These are phyloP conservation scores for Pavo muticus DNA, from an alignment of 2,113 vertebrate genomes.

Conservation along the genomic window DNA sequence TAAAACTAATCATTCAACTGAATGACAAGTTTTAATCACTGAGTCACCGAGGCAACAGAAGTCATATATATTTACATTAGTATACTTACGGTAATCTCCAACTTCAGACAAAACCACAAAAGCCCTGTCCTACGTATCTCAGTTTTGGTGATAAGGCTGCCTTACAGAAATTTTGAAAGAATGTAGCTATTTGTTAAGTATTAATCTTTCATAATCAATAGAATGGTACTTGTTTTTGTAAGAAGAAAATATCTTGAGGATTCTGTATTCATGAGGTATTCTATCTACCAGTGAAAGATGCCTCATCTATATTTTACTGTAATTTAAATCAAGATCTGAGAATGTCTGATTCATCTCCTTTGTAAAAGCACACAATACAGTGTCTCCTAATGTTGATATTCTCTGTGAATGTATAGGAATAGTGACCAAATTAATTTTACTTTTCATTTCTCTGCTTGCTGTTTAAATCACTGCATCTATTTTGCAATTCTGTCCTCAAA, in stretches of 20 bases:
- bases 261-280: background rate
- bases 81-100: accelerated
- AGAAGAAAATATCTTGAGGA: background rate
- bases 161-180: background rate
- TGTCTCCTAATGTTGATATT: background rate
- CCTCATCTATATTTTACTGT: background rate
- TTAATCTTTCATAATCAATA: background rate
- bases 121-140: background rate
- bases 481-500: background rate
- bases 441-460: background rate
- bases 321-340: background rate
- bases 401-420: background rate
- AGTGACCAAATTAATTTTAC: background rate
- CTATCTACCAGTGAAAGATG: background rate
- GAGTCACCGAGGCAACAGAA: background rate
- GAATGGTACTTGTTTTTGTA: background rate
- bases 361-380: background rate
- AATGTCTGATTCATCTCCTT: background rate
- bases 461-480: background rate
- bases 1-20: background rate
- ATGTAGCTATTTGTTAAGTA: background rate
- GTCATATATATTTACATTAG: background rate
- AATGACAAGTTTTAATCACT: background rate
- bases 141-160: background rate
- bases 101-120: background rate